Evolutionary conservation across 1,140 invertebrate genomes (phyloP).

Genomic region (Ridgeia piscesae): DNA sequence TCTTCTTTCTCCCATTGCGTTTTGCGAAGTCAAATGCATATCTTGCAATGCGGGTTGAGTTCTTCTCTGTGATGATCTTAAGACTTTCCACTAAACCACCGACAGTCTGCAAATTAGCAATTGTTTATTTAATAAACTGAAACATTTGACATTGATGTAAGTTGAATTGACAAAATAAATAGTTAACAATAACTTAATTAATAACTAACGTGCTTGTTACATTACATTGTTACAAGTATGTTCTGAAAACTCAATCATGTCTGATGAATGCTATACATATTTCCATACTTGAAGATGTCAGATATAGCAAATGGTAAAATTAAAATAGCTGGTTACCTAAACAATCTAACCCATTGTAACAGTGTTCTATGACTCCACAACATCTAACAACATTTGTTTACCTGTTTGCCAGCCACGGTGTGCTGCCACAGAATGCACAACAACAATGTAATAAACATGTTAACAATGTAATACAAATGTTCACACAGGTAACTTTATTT

Average conservation of each 20-base stretch:
- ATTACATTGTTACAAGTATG: too few relatives aligned
- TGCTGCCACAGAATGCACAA: background rate
- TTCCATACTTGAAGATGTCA: background rate
- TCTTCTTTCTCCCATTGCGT: conserved; percentile 83
- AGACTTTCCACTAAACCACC: conserved; percentile 92
- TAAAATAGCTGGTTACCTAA: background rate
- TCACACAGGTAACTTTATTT: background rate
- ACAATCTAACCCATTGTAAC: background rate
- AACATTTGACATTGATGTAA: background rate
- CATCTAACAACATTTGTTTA: background rate
- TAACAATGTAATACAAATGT: background rate
- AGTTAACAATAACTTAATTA: background rate
- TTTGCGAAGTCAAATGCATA: conserved; percentile 99
- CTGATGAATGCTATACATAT: background rate
- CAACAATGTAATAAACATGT: background rate
- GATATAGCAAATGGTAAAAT: background rate
- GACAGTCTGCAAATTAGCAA: conserved; percentile 65
- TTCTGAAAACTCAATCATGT: background rate
- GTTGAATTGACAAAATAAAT: background rate
- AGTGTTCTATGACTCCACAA: background rate
- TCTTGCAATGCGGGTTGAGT: conserved; percentile 94
- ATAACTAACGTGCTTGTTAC: too few relatives aligned
- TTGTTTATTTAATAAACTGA: background rate
- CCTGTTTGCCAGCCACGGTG: background rate
- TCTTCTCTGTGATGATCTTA: conserved; percentile 92